Base-by-base conservation (phyloP, 2,888 invertebrate genomes). In the Tetanocera ferruginea region DNA sequence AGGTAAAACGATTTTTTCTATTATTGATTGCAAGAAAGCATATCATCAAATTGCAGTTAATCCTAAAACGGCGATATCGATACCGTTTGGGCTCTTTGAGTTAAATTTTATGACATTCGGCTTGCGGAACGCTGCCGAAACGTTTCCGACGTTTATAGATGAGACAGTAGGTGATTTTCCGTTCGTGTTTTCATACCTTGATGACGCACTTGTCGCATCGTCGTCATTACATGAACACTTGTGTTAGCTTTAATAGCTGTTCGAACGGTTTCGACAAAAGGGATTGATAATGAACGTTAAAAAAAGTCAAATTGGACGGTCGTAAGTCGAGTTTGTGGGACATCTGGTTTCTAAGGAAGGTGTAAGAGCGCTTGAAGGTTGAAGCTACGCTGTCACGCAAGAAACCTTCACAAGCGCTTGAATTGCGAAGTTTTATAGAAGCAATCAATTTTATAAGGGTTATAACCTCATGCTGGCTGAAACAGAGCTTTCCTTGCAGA, bases 391-490 rank as follows among this genome's bases (percentile, higher is more conserved):
- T 11, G 19, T 52, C 80, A 1, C 81, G 74, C 60, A 17, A 19
- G 49, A 34, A 64, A 34, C 76, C 70, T 3, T 28, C 19, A 5
- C 19, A 70, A 9, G 62, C 51, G 11, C 71, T 77, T 19, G 78
- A 82, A 31, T 66, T 83, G 34, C 74, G 80, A 31, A 51, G 80
- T 64, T 83, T 82, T 31, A 67, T 82, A 23, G 82, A 77, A 9
- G 82, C 81, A 76, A 28, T 83, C 0, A 84, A 82, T 57, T 81
- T 81, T 76, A n/a, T 77, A 9, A 11, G 73, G 31, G 43, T 80
- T 78, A 25, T 34, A 78, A 4, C 78, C 78, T 0, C 73, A 78
- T 3, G 80, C 78, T 6, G n/a, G 71, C 75, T 4, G 71, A 76
- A 64, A 49, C 74, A 9, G 66, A 78, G 31, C 17, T 66, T 49